phyloP scores from a whole-genome alignment of 2,113 vertebrate species.

The Myanophis thanlyinensis region DNA sequence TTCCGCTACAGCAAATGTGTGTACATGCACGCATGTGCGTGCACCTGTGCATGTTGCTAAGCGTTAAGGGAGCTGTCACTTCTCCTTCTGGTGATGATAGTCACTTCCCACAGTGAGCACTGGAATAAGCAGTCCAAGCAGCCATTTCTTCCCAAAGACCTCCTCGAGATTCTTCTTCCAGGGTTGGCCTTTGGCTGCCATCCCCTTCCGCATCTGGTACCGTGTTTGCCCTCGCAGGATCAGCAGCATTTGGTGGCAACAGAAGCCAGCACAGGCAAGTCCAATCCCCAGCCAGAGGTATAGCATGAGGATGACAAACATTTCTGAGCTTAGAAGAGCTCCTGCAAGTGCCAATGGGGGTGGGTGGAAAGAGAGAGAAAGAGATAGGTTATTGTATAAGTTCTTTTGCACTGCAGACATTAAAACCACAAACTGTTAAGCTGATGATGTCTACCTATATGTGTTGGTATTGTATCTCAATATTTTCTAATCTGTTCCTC shows the following conservation, averaged over 20 bases:
- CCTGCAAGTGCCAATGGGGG: conserved; percentile 68
- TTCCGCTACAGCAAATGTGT: conserved; percentile 13
- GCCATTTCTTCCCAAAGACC: conserved; percentile 92
- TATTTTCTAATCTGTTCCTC: not conserved
- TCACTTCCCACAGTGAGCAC: conserved; percentile 79
- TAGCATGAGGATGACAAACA: conserved; percentile 97
- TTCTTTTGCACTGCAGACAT: not conserved
- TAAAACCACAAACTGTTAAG: not conserved
- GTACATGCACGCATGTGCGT: fast-evolving
- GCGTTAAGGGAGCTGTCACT: conserved; percentile 47
- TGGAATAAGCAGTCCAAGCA: conserved; percentile 87
- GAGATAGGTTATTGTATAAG: conserved; percentile 38
- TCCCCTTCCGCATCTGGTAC: conserved; percentile 85
- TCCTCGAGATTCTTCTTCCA: conserved; percentile 90
- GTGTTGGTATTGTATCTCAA: no score
- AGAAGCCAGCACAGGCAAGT: conserved; percentile 93
- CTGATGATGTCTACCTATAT: not conserved
- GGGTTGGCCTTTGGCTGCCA: conserved; percentile 73
- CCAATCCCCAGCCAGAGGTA: conserved; percentile 97
- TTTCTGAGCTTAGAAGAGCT: conserved; percentile 88
- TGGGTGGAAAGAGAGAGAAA: not conserved
- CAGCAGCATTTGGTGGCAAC: conserved; percentile 93
- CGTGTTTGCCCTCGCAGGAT: conserved; percentile 91
- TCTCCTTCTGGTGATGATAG: conserved; percentile 63
- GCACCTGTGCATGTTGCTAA: not conserved